A percentile compares a stretch with the other conserved stretches of the same genome.
Evolutionary conservation across 1,140 invertebrate species (phyloP).

Genomic region (Drosophila mauritiana): DNA sequence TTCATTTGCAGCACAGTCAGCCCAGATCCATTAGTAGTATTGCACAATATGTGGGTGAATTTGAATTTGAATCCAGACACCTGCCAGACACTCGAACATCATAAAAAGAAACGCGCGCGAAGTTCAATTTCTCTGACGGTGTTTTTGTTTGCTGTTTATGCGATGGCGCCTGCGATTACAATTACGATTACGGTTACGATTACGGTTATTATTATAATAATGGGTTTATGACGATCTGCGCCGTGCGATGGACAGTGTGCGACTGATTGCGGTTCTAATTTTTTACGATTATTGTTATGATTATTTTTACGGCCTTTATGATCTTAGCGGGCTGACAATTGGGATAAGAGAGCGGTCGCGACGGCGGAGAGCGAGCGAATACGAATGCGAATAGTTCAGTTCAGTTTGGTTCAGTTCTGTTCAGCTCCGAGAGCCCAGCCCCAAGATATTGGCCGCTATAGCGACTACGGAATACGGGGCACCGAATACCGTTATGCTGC

Average conservation of each 20-base stretch:
- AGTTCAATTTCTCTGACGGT: conserved; percentile 14
- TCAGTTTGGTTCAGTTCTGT: neutral
- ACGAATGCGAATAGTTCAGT: conserved; percentile 4
- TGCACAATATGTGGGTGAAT: conserved; percentile 56
- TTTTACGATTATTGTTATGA: conserved; percentile 84
- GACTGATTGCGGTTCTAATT: conserved; percentile 61
- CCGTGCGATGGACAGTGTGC: conserved; percentile 56
- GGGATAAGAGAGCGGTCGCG: conserved; percentile 41
- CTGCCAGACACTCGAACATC: conserved; percentile 63
- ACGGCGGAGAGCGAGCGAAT: conserved; percentile 45
- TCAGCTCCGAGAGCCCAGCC: conserved; percentile 2
- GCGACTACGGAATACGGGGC: neutral
- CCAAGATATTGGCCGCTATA: conserved; percentile 23
- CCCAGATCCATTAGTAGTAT: conserved; percentile 45
- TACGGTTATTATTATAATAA: conserved; percentile 11
- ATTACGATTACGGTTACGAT: conserved; percentile 19
- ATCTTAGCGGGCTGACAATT: conserved; percentile 75
- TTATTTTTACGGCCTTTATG: conserved; percentile 71
- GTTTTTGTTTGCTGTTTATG: conserved; percentile 9
- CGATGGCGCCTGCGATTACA: conserved; percentile 5
- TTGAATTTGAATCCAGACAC: conserved; percentile 42
- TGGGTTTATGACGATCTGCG: conserved; percentile 30
- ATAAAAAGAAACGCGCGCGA: conserved; percentile 62
- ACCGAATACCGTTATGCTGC: conserved; percentile 26
- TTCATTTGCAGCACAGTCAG: conserved; percentile 67